Conservation (phyloP, 2,888 invertebrate genomes). For the Oscheius onirici region DNA sequence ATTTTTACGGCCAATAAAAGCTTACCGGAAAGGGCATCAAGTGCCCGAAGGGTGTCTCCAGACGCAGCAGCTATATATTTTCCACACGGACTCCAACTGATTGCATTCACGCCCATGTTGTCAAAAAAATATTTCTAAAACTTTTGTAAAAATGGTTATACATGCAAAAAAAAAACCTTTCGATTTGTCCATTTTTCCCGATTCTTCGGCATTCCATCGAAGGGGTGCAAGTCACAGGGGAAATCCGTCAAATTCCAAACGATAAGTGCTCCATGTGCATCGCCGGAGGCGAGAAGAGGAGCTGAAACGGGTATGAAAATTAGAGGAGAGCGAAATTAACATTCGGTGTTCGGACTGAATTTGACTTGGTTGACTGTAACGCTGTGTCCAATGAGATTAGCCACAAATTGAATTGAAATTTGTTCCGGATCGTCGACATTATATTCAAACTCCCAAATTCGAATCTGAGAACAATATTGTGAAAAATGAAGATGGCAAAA, state of each 20-base stretch:
- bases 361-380: slow-evolving; percentile 91
- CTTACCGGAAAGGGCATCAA: slow-evolving; percentile 60
- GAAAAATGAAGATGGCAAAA: not conserved
- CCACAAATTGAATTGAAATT: slow-evolving; percentile 78
- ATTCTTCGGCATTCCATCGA: slow-evolving; percentile 77
- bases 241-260: slow-evolving; percentile 50
- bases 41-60: slow-evolving; percentile 59
- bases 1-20: too few relatives aligned
- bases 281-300: slow-evolving; percentile 65
- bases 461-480: slow-evolving; percentile 41
- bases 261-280: slow-evolving; percentile 58
- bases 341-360: slow-evolving; percentile 94
- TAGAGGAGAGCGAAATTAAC: too few relatives aligned
- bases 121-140: slow-evolving; percentile 45
- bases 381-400: slow-evolving; percentile 89
- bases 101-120: slow-evolving; percentile 61
- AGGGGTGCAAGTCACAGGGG: slow-evolving; percentile 40
- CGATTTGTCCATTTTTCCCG: slow-evolving; percentile 86
- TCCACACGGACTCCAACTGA: slow-evolving; percentile 64
- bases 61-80: slow-evolving; percentile 58
- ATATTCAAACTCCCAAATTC: slow-evolving; percentile 66
- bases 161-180: slow-evolving; percentile 72
- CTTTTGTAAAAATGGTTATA: not conserved
- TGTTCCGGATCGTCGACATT: slow-evolving; percentile 25
- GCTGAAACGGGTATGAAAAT: slow-evolving; percentile 47